phyloP scores from a whole-genome alignment of 2,113 vertebrate species.

The Scortum barcoo region DNA sequence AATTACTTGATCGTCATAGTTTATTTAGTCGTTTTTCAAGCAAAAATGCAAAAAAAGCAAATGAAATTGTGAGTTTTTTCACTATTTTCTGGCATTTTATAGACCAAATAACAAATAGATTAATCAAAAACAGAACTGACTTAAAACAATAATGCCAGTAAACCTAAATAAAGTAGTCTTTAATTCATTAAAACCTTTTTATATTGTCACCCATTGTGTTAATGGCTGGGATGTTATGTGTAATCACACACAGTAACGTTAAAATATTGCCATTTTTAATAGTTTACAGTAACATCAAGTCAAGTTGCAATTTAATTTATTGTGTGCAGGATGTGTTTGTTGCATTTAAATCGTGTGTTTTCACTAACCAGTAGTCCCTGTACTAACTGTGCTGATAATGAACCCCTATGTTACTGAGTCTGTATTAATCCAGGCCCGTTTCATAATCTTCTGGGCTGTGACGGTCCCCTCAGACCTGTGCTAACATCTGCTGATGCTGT shows the following conservation, averaged over 20 bases:
- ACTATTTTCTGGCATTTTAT: no score
- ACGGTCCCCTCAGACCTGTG: slow-evolving; percentile 44
- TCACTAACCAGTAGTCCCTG: not conserved
- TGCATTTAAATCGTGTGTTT: slow-evolving; percentile 12
- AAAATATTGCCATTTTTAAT: slow-evolving; percentile 8
- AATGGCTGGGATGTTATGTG: no score
- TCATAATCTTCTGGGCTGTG: slow-evolving; percentile 26
- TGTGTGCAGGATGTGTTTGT: not conserved
- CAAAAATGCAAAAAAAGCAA: no score
- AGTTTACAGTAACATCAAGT: not conserved
- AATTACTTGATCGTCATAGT: not conserved
- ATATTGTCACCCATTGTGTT: no score
- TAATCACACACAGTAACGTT: not conserved
- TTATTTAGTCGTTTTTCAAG: not conserved
- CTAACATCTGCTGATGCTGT: slow-evolving; percentile 64
- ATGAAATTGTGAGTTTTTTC: no score
- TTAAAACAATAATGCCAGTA: no score
- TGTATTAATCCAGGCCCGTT: slow-evolving; percentile 34
- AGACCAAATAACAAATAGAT: no score
- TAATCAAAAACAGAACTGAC: no score
- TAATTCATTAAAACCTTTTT: no score
- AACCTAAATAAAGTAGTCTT: no score
- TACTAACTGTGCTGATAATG: not conserved
- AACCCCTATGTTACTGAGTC: slow-evolving; percentile 18
- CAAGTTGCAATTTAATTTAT: not conserved